Conservation (phyloP, 2,888 invertebrate species). For the Drosophila emarginata region DNA sequence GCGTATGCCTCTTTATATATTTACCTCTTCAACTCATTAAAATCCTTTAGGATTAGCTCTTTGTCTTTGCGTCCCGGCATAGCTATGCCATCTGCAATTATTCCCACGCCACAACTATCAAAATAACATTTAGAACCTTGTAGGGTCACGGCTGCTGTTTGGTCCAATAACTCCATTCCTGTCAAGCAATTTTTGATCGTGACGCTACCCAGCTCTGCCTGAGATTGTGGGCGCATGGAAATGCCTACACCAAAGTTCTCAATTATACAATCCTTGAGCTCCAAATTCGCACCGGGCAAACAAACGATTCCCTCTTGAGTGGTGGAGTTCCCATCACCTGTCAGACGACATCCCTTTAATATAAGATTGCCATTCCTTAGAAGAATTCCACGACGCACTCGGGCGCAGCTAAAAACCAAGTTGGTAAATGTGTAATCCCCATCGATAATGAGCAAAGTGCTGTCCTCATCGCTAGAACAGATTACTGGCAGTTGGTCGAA, state of each 20-base stretch:
- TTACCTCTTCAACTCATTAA: constrained; percentile 54
- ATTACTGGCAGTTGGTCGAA: constrained; percentile 75
- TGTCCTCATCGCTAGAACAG: constrained; percentile 83
- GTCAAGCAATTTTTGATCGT: constrained; percentile 54
- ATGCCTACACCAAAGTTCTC: constrained; percentile 84
- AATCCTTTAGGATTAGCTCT: constrained; percentile 32
- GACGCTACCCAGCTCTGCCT: constrained; percentile 37
- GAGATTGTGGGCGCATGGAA: constrained; percentile 76
- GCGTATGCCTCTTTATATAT: not conserved
- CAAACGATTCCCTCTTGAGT: constrained; percentile 84
- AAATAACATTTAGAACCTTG: constrained; percentile 82
- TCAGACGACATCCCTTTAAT: constrained; percentile 83
- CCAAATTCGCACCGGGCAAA: constrained; percentile 81
- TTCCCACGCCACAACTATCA: constrained; percentile 82
- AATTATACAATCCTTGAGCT: constrained; percentile 83
- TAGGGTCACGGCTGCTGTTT: constrained; percentile 82
- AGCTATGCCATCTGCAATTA: constrained; percentile 83
- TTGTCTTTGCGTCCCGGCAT: constrained; percentile 64
- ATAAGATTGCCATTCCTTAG: constrained; percentile 83
- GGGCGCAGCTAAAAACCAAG: constrained; percentile 83
- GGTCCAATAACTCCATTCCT: constrained; percentile 60
- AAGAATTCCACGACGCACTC: constrained; percentile 84
- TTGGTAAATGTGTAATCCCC: constrained; percentile 84
- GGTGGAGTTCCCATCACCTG: constrained; percentile 83
- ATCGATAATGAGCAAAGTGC: constrained; percentile 84